These are phyloP conservation scores for Drosophila subobscura DNA, from an alignment of 1,140 invertebrate species.

Conservation along the genomic window DNA sequence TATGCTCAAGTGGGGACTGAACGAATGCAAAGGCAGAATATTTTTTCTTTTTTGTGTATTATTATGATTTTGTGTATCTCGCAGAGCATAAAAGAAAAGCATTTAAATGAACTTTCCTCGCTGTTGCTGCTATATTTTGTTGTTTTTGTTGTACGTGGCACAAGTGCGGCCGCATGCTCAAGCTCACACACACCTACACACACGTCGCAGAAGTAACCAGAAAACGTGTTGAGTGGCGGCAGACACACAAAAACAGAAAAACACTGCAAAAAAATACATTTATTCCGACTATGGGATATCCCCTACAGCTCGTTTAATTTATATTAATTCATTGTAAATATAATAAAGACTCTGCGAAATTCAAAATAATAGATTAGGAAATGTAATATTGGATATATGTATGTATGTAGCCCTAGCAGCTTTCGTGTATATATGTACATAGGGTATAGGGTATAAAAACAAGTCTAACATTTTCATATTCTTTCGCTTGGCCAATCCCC, in stretches of 20 bases:
- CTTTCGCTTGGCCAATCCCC: neutral
- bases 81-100: conserved; percentile 72
- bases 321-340: too few species aligned
- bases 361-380: too few species aligned
- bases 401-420: too few species aligned
- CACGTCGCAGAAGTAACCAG: conserved; percentile 50
- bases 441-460: conserved; percentile 4
- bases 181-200: conserved; percentile 56
- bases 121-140: conserved; percentile 41
- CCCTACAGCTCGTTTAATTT: neutral
- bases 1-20: conserved; percentile 59
- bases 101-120: conserved; percentile 74
- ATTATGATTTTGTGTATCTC: conserved; percentile 66
- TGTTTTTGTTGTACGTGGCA: conserved; percentile 70
- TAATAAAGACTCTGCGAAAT: too few species aligned
- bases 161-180: conserved; percentile 80
- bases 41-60: conserved; percentile 3
- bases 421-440: too few species aligned
- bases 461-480: conserved; percentile 37
- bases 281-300: conserved; percentile 14
- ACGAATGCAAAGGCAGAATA: conserved; percentile 27
- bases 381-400: too few species aligned
- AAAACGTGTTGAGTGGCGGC: conserved; percentile 76
- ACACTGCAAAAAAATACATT: conserved; percentile 24
- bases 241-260: conserved; percentile 38